phyloP scores from a whole-genome alignment of 2,888 invertebrate genomes.

The Caradrina clavipalpis region DNA sequence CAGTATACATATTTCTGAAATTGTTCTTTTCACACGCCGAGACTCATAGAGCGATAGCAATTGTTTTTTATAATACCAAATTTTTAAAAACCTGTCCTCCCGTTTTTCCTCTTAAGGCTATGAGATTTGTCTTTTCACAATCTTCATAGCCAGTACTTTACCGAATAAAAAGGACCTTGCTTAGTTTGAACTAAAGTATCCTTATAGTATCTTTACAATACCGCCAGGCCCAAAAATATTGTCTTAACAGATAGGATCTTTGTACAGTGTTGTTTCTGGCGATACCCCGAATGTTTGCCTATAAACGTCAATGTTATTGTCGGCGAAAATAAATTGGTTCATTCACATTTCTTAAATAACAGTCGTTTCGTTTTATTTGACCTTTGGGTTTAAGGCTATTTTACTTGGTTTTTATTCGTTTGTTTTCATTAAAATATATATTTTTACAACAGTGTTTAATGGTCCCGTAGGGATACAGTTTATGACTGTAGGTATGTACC shows the following conservation, averaged over 20 bases:
- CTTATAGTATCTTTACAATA: conserved; percentile 27
- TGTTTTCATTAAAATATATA: conserved; percentile 34
- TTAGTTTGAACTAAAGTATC: conserved; percentile 21
- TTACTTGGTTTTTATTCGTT: conserved; percentile 24
- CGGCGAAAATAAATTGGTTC: conserved; percentile 30
- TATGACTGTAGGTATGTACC: conserved; percentile 3
- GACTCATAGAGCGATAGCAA: no score
- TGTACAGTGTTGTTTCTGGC: conserved; percentile 34
- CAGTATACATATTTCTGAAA: no score
- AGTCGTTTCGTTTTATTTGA: conserved; percentile 31
- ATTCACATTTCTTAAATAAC: conserved; percentile 23
- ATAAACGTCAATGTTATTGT: conserved; percentile 14
- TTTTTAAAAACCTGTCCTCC: no score
- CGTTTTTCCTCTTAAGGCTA: no score
- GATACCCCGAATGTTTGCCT: conserved; percentile 14
- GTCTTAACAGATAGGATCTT: conserved; percentile 50
- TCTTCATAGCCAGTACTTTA: no score
- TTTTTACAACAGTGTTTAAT: conserved; percentile 18
- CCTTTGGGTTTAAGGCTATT: conserved; percentile 24
- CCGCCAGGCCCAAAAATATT: conserved; percentile 45
- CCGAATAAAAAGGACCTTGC: not conserved
- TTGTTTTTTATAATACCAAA: no score
- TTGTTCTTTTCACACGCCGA: no score
- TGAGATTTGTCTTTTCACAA: no score
- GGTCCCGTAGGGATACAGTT: conserved; percentile 1